phyloP scores from a whole-genome alignment of 2,888 invertebrate species.

The Argynnis bischoffii region DNA sequence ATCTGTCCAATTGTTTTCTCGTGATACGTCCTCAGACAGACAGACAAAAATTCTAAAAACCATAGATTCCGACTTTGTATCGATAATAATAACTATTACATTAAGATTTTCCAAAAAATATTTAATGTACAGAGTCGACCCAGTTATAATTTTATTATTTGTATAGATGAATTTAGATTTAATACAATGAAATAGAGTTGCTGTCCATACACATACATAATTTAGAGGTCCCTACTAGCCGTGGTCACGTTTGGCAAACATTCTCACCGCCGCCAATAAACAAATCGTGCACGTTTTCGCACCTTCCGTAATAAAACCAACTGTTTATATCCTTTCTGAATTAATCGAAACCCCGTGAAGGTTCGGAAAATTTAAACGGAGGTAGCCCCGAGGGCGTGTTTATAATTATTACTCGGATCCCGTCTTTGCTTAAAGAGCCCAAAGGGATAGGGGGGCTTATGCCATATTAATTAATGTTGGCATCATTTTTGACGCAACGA shows the following conservation, averaged over 20 bases:
- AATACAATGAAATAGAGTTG: neutral
- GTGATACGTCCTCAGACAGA: no score
- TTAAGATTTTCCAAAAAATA: no score
- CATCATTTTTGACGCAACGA: conserved; percentile 42
- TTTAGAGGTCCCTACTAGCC: neutral
- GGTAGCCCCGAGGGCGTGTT: conserved; percentile 70
- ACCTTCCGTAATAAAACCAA: conserved; percentile 33
- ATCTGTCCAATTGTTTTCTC: no score
- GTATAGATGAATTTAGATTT: no score
- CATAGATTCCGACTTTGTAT: no score
- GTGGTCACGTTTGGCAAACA: conserved; percentile 9
- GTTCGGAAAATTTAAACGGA: conserved; percentile 42
- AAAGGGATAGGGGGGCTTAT: conserved; percentile 44
- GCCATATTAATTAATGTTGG: conserved; percentile 47
- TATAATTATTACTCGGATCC: conserved; percentile 73
- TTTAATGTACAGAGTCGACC: no score
- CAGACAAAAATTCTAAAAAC: no score
- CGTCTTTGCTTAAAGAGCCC: conserved; percentile 44
- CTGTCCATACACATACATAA: neutral
- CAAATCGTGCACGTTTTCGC: conserved; percentile 27
- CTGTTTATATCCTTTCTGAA: conserved; percentile 34
- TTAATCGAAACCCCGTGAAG: conserved; percentile 34
- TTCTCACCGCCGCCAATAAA: conserved; percentile 16
- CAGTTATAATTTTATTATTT: no score
- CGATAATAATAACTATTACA: no score